Evolutionary conservation across 2,888 invertebrate species (phyloP).

Genomic region (Temnothorax ravouxi): DNA sequence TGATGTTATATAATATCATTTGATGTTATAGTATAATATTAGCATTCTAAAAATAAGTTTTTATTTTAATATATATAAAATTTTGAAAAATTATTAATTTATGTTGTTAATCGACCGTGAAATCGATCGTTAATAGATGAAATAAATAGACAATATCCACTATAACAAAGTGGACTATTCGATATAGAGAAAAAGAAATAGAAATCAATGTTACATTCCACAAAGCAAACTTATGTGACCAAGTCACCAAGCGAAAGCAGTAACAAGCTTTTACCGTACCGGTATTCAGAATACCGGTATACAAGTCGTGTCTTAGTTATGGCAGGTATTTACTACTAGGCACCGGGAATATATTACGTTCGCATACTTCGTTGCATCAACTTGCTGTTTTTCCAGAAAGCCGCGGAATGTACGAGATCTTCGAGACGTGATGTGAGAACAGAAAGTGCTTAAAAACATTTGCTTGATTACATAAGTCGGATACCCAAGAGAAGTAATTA

Average conservation of each 20-base stretch:
- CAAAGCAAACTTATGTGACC: slow-evolving; percentile 65
- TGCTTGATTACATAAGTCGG: background rate
- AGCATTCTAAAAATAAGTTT: background rate
- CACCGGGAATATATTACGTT: slow-evolving; percentile 61
- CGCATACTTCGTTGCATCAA: slow-evolving; percentile 61
- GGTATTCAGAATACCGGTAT: slow-evolving; percentile 70
- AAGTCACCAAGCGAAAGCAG: slow-evolving; percentile 67
- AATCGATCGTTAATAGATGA: background rate
- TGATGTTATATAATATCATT: too few species aligned
- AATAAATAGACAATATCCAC: slow-evolving; percentile 27
- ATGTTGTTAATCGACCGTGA: background rate
- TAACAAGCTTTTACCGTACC: slow-evolving; percentile 64
- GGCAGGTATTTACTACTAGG: slow-evolving; percentile 67
- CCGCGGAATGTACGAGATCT: slow-evolving; percentile 64
- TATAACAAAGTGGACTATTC: slow-evolving; percentile 19
- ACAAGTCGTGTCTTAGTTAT: slow-evolving; percentile 57
- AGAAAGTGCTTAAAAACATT: slow-evolving; percentile 31
- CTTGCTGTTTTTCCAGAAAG: slow-evolving; percentile 66
- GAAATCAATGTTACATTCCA: slow-evolving; percentile 67
- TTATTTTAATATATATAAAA: background rate
- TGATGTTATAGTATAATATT: background rate
- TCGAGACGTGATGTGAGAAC: slow-evolving; percentile 40
- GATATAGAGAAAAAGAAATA: slow-evolving; percentile 56
- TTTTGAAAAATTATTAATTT: background rate
- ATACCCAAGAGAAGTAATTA: background rate